These are phyloP conservation scores for Epirrita christyi DNA, from an alignment of 2,888 invertebrate species.

Conservation along the genomic window DNA sequence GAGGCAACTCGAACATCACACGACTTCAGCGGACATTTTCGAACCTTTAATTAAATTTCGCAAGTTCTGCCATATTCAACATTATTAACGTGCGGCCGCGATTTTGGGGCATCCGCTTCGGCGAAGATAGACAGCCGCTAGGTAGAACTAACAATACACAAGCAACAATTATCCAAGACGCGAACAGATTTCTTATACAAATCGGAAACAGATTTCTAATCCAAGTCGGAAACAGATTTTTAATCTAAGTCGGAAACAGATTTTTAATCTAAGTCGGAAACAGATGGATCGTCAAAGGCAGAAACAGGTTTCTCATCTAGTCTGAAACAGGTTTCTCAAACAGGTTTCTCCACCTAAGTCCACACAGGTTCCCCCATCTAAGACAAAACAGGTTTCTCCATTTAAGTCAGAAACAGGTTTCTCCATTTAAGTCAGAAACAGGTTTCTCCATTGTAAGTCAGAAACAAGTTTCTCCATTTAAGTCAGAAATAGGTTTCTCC, in stretches of 20 bases:
- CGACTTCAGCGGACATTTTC: constrained; percentile 80
- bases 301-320: constrained; percentile 5
- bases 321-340: constrained; percentile 21
- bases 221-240: constrained; percentile 2
- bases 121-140: constrained; percentile 57
- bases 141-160: constrained; percentile 35
- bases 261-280: no score
- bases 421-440: constrained; percentile 12
- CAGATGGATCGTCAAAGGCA: no score
- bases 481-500: constrained; percentile 12
- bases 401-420: constrained; percentile 23
- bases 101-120: constrained; percentile 77
- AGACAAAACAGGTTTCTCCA: background rate
- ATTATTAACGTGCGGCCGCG: constrained; percentile 74
- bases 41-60: constrained; percentile 74
- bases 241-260: constrained; percentile 9
- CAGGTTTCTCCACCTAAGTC: constrained; percentile 1
- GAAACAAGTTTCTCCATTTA: constrained; percentile 12
- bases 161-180: constrained; percentile 6
- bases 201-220: constrained; percentile 3
- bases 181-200: constrained; percentile 11
- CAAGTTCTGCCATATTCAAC: constrained; percentile 78
- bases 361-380: constrained; percentile 20
- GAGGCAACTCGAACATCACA: constrained; percentile 56
- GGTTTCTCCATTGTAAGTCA: constrained; percentile 13